phyloP scores from a whole-genome alignment of 2,113 vertebrate genomes.

The Neodon shergylaensis region DNA sequence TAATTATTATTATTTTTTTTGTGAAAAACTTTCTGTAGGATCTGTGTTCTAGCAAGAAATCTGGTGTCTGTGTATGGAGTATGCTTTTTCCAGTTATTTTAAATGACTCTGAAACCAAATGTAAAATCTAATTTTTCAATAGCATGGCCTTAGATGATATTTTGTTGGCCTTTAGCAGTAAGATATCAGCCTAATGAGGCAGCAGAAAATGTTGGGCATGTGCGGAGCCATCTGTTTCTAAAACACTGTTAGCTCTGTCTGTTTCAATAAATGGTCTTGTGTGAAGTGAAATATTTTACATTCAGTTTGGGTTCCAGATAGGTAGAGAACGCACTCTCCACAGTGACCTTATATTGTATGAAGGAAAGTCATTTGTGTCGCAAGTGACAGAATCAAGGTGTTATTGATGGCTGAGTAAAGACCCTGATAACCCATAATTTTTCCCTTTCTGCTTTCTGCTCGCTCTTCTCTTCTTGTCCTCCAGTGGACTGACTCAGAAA shows the following conservation, averaged over 20 bases:
- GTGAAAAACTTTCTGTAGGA: background rate
- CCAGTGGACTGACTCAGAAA: background rate
- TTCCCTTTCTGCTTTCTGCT: background rate
- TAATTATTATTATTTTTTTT: constrained; percentile 6
- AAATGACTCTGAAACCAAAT: constrained; percentile 50
- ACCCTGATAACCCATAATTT: background rate
- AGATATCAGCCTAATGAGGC: constrained; percentile 51
- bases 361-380: background rate
- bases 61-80: background rate
- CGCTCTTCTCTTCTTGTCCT: background rate
- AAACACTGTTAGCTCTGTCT: constrained; percentile 54
- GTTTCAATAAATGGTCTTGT: constrained; percentile 20
- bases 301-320: background rate
- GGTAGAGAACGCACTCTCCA: background rate
- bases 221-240: constrained; percentile 51
- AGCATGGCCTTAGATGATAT: constrained; percentile 45
- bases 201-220: constrained; percentile 37
- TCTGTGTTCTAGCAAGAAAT: background rate
- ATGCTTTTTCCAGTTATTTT: constrained; percentile 10
- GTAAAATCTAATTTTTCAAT: constrained; percentile 44
- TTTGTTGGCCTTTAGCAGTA: constrained; percentile 50
- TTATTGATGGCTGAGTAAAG: background rate
- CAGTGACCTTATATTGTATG: background rate
- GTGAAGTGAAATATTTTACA: constrained; percentile 9
- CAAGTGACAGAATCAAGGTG: background rate